Percentiles rank a stretch among this genome's conserved stretches.
These are phyloP conservation scores for Rhea pennata DNA, from an alignment of 2,113 vertebrate species.

Conservation along the genomic window DNA sequence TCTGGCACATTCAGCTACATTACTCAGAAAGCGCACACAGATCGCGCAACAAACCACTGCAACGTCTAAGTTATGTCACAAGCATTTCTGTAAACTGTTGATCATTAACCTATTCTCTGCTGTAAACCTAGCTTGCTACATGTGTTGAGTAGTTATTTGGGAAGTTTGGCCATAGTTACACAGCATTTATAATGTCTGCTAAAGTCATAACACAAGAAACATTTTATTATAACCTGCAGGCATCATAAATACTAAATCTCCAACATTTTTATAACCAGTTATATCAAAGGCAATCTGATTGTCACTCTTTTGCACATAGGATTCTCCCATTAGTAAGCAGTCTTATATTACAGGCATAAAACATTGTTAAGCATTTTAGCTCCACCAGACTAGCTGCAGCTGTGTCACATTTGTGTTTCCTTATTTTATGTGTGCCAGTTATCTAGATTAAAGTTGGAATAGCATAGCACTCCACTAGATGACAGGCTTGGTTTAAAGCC, in stretches of 20 bases:
- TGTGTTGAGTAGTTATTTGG: slow-evolving; percentile 1
- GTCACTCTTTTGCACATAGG: slow-evolving; percentile 56
- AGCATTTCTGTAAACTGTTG: slow-evolving; percentile 15
- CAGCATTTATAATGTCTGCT: slow-evolving; percentile 54
- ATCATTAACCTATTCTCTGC: slow-evolving; percentile 1
- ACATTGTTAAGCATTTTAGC: slow-evolving; percentile 76
- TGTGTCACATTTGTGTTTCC: slow-evolving; percentile 76
- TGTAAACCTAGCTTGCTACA: neutral
- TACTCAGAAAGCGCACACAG: slow-evolving; percentile 19
- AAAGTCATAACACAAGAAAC: slow-evolving; percentile 56
- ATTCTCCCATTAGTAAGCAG: slow-evolving; percentile 66
- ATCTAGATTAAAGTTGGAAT: slow-evolving; percentile 75
- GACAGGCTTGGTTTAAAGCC: slow-evolving; percentile 78
- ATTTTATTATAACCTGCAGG: slow-evolving; percentile 69
- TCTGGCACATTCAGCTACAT: neutral
- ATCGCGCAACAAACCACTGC: neutral
- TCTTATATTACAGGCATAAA: slow-evolving; percentile 74
- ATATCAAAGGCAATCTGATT: slow-evolving; percentile 71
- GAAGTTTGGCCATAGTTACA: neutral
- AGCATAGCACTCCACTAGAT: slow-evolving; percentile 73
- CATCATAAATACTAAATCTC: slow-evolving; percentile 67
- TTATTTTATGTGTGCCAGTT: slow-evolving; percentile 73
- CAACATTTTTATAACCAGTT: slow-evolving; percentile 73
- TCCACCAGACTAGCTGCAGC: slow-evolving; percentile 63
- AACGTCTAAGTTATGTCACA: slow-evolving; percentile 23